Evolutionary conservation across 2,797 vertebrate species (phyloP).

Genomic region (Amblyraja radiata): DNA sequence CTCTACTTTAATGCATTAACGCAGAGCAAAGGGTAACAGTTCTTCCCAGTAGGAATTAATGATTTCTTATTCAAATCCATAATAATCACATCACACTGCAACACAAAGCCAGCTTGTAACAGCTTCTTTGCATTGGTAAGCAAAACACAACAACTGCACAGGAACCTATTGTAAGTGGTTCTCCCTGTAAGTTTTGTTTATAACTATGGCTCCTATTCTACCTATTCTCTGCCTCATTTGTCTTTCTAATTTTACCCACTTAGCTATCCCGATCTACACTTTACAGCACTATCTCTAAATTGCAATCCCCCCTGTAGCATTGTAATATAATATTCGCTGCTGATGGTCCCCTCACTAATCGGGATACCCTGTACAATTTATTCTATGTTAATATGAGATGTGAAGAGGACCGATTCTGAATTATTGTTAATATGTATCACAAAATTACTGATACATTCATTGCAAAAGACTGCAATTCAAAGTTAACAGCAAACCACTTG

Average conservation of each 20-base stretch:
- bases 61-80: conserved; percentile 75
- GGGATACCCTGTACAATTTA: neutral
- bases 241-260: conserved; percentile 16
- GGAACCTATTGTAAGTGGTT: neutral
- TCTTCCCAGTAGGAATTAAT: conserved; percentile 77
- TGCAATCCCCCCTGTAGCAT: neutral
- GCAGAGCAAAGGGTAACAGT: conserved; percentile 76
- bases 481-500: neutral
- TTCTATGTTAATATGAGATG: neutral
- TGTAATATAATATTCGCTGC: neutral
- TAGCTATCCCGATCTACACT: neutral
- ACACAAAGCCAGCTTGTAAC: conserved; percentile 48
- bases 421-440: conserved; percentile 11
- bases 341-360: neutral
- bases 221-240: neutral
- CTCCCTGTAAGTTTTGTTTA: conserved; percentile 13
- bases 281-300: neutral
- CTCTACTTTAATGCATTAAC: conserved; percentile 43
- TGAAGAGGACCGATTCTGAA: neutral
- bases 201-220: conserved; percentile 1
- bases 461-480: neutral
- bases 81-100: conserved; percentile 77
- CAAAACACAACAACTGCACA: neutral
- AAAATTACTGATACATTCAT: neutral
- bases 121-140: conserved; percentile 18